phyloP scores from a whole-genome alignment of 2,797 vertebrate genomes.

The Triplophysa bombifrons region DNA sequence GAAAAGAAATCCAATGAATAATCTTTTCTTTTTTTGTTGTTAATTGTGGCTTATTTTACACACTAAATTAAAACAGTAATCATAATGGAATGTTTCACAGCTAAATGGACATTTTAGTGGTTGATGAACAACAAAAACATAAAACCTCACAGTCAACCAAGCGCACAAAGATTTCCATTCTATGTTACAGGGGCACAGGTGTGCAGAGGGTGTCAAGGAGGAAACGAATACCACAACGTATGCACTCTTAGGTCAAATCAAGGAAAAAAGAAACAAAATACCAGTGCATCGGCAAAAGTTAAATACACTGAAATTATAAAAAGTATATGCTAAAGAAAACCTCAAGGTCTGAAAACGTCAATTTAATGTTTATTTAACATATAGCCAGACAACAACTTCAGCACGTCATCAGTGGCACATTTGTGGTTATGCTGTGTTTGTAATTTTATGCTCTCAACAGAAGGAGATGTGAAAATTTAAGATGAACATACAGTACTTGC shows the following conservation, averaged over 20 bases:
- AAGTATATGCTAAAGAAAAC: background rate
- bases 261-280: background rate
- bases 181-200: slow-evolving; percentile 21
- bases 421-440: slow-evolving; percentile 41
- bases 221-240: slow-evolving; percentile 17
- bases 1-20: slow-evolving; percentile 35
- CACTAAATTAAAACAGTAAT: background rate
- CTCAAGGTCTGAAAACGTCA: background rate
- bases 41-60: background rate
- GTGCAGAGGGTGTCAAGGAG: background rate
- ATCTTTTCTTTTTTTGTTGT: background rate
- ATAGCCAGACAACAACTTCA: background rate
- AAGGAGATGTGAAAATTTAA: slow-evolving; percentile 39
- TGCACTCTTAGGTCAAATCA: background rate
- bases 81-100: background rate
- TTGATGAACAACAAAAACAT: background rate
- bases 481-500: slow-evolving; percentile 20
- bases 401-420: slow-evolving; percentile 17
- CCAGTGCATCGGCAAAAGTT: background rate
- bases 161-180: background rate
- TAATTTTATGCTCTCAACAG: slow-evolving; percentile 30
- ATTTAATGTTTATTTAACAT: background rate
- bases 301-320: background rate
- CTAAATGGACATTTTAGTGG: slow-evolving; percentile 5
- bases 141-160: slow-evolving; percentile 3